A percentile compares a stretch with the other conserved stretches of the same genome.
These are phyloP conservation scores for Aphis craccivora DNA, from an alignment of 1,140 invertebrate genomes.

Conservation along the genomic window DNA sequence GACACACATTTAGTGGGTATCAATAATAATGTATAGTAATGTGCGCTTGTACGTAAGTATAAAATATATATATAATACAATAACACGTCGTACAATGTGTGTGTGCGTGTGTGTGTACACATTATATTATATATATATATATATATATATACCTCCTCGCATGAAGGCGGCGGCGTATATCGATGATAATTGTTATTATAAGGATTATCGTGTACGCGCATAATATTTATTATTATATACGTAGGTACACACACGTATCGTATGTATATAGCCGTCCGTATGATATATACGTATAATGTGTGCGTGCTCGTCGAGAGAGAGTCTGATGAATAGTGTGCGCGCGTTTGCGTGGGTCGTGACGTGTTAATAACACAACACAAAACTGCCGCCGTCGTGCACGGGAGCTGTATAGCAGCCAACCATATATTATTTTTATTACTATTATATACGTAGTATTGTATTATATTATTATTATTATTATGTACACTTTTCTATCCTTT, in stretches of 20 bases:
- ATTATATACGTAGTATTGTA: background rate
- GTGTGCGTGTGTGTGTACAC: background rate
- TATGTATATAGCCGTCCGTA: background rate
- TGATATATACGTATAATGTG: background rate
- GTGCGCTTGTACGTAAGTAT: background rate
- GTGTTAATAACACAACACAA: slow-evolving; percentile 52
- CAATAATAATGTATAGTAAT: background rate
- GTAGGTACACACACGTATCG: background rate
- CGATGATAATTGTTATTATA: slow-evolving; percentile 34
- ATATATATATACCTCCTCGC: background rate
- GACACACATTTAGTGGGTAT: background rate
- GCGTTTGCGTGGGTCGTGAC: slow-evolving; percentile 48
- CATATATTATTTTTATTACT: background rate
- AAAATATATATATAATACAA: background rate
- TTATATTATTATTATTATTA: background rate
- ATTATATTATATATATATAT: background rate
- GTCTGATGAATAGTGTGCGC: background rate
- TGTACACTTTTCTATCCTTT: background rate
- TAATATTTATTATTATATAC: slow-evolving; percentile 26
- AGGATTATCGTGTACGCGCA: slow-evolving; percentile 34
- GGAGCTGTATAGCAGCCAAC: background rate
- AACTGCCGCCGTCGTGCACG: slow-evolving; percentile 21
- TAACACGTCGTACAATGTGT: background rate
- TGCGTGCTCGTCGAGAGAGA: background rate
- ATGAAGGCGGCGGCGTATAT: background rate